Conservation (phyloP, 1,140 invertebrate species). For the Carcinoscorpius rotundicauda region DNA sequence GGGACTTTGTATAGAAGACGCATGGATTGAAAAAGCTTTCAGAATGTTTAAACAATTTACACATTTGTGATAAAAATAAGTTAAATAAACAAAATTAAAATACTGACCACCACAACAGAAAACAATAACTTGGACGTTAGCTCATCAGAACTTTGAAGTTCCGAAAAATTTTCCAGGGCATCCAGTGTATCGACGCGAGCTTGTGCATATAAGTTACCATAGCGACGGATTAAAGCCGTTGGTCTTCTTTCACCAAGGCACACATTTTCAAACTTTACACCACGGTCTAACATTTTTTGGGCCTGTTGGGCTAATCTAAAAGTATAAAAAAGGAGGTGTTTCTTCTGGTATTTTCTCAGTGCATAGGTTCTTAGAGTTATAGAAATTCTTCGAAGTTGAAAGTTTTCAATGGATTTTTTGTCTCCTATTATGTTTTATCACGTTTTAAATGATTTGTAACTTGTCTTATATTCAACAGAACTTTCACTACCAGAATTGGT, state of each 20-base stretch:
- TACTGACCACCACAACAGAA: constrained; percentile 82
- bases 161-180: constrained; percentile 58
- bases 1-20: background rate
- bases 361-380: too few species aligned
- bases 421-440: too few species aligned
- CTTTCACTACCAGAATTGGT: background rate
- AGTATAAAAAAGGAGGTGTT: background rate
- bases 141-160: constrained; percentile 63
- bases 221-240: constrained; percentile 52
- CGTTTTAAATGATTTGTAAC: too few species aligned
- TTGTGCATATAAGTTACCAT: constrained; percentile 66
- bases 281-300: constrained; percentile 15
- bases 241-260: constrained; percentile 28
- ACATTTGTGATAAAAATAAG: too few species aligned
- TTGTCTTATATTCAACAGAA: background rate
- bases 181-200: constrained; percentile 68
- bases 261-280: constrained; percentile 13
- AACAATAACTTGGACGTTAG: constrained; percentile 86
- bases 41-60: too few species aligned
- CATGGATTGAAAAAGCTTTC: too few species aligned
- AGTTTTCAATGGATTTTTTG: background rate
- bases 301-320: constrained; percentile 17
- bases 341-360: background rate
- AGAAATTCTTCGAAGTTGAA: background rate
- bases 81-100: too few species aligned